Evolutionary conservation across 2,797 vertebrate genomes (phyloP), one percentile per base, ranked within the genome.

Genomic region (Acrocephalus scirpaceus): DNA sequence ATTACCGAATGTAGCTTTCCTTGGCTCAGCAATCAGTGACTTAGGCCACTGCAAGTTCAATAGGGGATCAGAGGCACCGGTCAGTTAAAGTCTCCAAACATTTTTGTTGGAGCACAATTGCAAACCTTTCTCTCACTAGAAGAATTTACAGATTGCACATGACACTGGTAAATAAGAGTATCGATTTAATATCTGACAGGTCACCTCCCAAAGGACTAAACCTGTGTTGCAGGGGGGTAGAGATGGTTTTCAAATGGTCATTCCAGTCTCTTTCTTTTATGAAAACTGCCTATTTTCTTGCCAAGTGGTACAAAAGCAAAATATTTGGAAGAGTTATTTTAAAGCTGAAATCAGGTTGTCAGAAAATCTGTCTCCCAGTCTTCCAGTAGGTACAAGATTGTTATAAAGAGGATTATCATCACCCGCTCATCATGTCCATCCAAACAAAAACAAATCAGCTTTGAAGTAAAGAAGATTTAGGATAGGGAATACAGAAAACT

Each of bases 391-490:
- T 67, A 73, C 27, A 70, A 90, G 71, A 86, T 82, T 93, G 66
- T 84, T 94, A 67, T 21, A 93, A 95, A 94, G 90, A 95, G 56
- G 92, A 95, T 95, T 96, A 94, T 67, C 77, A 86, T 97, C 77
- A 88, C 74, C 67, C 3, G 3, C 74, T 95, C 80, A 81, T 95
- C 77, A 53, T 42, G 80, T 79, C 90, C 80, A 93, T 90, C 92
- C 79, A 50, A 92, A 86, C 67, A 89, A 94, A 73, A 88, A 86
- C 71, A 92, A 93, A 96, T 95, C 90, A 90, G 83, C 71, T 97
- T 97, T 84, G 70, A 75, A 79, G 74, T 42, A 95, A 96, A 97
- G 95, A 85, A 92, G 92, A 92, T 97, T 97, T 92, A 86, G 64
- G 32, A 42, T 32, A 48, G 80, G 60, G 38, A 84, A 70, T 7